Percentiles rank a stretch among this genome's conserved stretches.
phyloP scores from a whole-genome alignment of 2,888 invertebrate species.

The Megastigmus dorsalis region DNA sequence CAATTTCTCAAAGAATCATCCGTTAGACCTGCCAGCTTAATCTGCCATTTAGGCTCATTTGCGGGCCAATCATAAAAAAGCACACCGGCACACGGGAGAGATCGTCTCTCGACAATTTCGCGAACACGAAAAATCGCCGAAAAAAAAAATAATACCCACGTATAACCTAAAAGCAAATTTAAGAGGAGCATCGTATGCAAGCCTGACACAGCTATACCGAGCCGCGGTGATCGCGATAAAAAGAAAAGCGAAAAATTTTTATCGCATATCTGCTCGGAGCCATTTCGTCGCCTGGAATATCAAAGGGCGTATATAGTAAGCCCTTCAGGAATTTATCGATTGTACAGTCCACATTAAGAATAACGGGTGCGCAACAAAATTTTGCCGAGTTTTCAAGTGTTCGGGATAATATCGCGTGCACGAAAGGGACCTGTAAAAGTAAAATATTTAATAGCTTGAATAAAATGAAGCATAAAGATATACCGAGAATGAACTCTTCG shows the following conservation, averaged over 20 bases:
- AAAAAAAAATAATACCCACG: neutral
- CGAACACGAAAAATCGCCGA: constrained; percentile 15
- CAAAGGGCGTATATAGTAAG: constrained; percentile 14
- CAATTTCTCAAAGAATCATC: constrained; percentile 25
- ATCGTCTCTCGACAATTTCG: constrained; percentile 19
- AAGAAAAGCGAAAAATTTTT: constrained; percentile 31
- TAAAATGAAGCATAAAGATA: too few species aligned
- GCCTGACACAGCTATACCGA: neutral
- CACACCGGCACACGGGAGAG: neutral
- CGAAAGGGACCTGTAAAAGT: too few species aligned
- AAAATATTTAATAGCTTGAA: too few species aligned
- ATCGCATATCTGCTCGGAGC: constrained; percentile 17
- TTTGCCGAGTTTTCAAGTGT: too few species aligned
- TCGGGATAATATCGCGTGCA: too few species aligned
- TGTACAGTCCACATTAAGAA: constrained; percentile 3
- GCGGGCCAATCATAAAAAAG: constrained; percentile 24
- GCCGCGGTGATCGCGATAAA: constrained; percentile 9
- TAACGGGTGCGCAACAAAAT: neutral
- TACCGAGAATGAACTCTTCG: too few species aligned
- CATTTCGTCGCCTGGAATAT: constrained; percentile 20
- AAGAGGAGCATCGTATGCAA: neutral
- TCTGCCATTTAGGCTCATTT: constrained; percentile 30
- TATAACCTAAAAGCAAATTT: too few species aligned
- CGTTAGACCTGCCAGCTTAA: constrained; percentile 17
- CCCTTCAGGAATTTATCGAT: constrained; percentile 4